These are phyloP conservation scores for Bactericera cockerelli DNA, from an alignment of 1,140 invertebrate species.

Conservation along the genomic window DNA sequence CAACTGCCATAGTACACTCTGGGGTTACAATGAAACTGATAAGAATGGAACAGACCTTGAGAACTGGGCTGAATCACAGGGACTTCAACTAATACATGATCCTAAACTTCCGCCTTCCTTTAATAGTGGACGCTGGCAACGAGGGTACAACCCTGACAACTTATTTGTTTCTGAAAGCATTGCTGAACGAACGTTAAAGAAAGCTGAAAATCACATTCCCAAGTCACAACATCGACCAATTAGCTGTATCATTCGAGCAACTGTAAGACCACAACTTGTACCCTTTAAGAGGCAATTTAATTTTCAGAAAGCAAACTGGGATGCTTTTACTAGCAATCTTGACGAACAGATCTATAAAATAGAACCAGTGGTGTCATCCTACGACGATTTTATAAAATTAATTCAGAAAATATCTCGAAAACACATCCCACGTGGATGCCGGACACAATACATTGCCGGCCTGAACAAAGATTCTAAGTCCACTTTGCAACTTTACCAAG, in stretches of 20 bases:
- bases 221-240: slow-evolving; percentile 10
- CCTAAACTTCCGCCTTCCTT: slow-evolving; percentile 11
- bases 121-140: slow-evolving; percentile 12
- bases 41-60: slow-evolving; percentile 6
- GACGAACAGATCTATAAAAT: background rate
- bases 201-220: slow-evolving; percentile 7
- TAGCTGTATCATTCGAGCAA: background rate
- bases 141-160: slow-evolving; percentile 13
- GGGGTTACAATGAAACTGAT: slow-evolving; percentile 11
- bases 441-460: slow-evolving; percentile 10
- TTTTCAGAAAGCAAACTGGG: slow-evolving; percentile 6
- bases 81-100: slow-evolving; percentile 9
- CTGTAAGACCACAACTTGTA: background rate
- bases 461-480: background rate
- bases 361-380: slow-evolving; percentile 7
- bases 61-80: slow-evolving; percentile 8
- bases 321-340: background rate
- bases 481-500: slow-evolving; percentile 5
- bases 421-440: slow-evolving; percentile 11
- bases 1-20: slow-evolving; percentile 9
- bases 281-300: slow-evolving; percentile 10
- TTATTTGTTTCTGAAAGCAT: slow-evolving; percentile 11
- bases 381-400: slow-evolving; percentile 3
- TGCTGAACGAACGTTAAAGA: background rate
- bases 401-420: slow-evolving; percentile 11